These are phyloP conservation scores for Nebria brevicollis DNA, from an alignment of 2,888 invertebrate species.

Conservation along the genomic window DNA sequence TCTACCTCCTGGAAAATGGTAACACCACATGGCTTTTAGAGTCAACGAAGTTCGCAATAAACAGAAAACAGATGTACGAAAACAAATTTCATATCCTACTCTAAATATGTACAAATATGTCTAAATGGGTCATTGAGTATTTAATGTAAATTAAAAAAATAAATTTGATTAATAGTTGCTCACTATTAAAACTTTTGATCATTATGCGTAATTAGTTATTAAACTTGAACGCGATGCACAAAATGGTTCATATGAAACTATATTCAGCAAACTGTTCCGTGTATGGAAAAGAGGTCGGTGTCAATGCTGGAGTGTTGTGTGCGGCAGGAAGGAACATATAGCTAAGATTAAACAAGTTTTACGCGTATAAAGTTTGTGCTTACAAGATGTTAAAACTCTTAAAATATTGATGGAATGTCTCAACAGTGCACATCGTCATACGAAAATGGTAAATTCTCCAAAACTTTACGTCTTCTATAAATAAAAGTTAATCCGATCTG, in stretches of 20 bases:
- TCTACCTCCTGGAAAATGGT: too few species aligned
- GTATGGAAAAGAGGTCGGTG: background rate
- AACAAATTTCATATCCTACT: too few species aligned
- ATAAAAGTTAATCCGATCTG: background rate
- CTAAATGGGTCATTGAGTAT: too few species aligned
- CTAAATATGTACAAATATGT: too few species aligned
- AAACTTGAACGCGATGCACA: background rate
- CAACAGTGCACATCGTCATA: slow-evolving; percentile 20
- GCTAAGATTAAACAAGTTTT: slow-evolving; percentile 42
- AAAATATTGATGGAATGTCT: slow-evolving; percentile 46
- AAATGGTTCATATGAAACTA: background rate
- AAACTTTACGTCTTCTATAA: background rate
- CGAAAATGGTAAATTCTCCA: slow-evolving; percentile 36
- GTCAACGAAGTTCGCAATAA: too few species aligned
- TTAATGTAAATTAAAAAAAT: too few species aligned
- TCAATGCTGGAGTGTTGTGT: background rate
- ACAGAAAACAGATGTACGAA: too few species aligned
- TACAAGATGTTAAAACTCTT: slow-evolving; percentile 46
- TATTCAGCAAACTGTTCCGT: background rate
- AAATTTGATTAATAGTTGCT: too few species aligned
- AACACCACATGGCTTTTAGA: too few species aligned
- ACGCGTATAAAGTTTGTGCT: slow-evolving; percentile 35
- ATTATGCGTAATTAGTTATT: background rate
- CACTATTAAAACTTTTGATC: too few species aligned
- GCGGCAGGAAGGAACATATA: background rate